Percentiles rank a stretch among this genome's conserved stretches.
These are phyloP conservation scores for Drosophila hamatofila DNA, from an alignment of 2,888 invertebrate genomes.

Conservation along the genomic window DNA sequence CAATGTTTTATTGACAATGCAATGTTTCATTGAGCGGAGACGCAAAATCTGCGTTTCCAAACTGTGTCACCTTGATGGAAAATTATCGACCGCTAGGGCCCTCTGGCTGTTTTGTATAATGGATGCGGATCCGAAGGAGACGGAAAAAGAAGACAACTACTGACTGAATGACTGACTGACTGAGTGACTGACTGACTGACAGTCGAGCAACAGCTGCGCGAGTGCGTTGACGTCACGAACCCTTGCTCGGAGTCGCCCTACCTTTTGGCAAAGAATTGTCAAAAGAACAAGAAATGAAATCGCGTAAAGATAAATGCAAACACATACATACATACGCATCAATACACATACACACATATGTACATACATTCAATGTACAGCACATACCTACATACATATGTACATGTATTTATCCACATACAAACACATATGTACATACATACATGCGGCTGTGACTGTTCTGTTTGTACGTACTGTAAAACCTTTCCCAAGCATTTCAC, in stretches of 20 bases:
- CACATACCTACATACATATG: neutral
- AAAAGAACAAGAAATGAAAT: constrained; percentile 46
- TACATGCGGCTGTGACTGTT: constrained; percentile 14
- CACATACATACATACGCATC: constrained; percentile 4
- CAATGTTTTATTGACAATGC: constrained; percentile 49
- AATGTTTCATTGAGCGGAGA: constrained; percentile 38
- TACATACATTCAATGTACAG: constrained; percentile 1
- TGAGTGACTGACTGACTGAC: constrained; percentile 39
- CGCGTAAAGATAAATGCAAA: constrained; percentile 44
- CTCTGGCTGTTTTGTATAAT: constrained; percentile 44
- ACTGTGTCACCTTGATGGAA: constrained; percentile 68
- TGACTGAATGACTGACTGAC: constrained; percentile 38
- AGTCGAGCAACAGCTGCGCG: constrained; percentile 66
- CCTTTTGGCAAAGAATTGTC: constrained; percentile 62
- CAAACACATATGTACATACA: constrained; percentile 1
- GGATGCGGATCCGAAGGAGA: constrained; percentile 41
- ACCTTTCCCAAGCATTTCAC: constrained; percentile 72
- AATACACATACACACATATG: constrained; percentile 1
- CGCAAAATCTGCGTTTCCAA: constrained; percentile 17
- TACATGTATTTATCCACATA: neutral
- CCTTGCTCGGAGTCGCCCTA: constrained; percentile 56
- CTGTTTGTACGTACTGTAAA: constrained; percentile 32
- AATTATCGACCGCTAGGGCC: constrained; percentile 27
- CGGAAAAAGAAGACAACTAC: constrained; percentile 37
- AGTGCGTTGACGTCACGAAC: constrained; percentile 66